Percentiles rank a stretch among this genome's conserved stretches.
phyloP scores from a whole-genome alignment of 1,140 invertebrate genomes.

The Heliconius hewitsoni region DNA sequence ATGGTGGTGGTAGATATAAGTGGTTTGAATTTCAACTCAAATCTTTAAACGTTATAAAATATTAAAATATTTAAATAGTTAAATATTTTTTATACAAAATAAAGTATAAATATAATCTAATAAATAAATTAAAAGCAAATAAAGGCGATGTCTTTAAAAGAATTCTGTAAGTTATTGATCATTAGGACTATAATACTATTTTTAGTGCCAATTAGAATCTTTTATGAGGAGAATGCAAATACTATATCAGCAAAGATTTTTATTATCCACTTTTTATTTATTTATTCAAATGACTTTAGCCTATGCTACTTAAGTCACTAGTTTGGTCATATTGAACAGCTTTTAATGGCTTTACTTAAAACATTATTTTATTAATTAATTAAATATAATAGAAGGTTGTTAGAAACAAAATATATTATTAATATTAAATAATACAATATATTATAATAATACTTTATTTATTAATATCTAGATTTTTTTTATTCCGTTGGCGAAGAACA shows the following conservation, averaged over 20 bases:
- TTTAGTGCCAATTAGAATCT: conserved; percentile 1
- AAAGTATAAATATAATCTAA: background rate
- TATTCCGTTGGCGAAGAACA: no score
- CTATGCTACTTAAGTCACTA: background rate
- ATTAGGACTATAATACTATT: background rate
- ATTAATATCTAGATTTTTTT: no score
- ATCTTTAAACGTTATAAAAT: no score
- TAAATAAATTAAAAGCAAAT: conserved; percentile 4
- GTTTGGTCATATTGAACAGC: background rate
- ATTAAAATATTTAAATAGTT: no score
- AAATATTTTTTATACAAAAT: background rate
- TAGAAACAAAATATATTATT: no score
- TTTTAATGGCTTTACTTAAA: background rate
- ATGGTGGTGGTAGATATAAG: no score
- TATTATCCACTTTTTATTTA: background rate
- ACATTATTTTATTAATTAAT: background rate
- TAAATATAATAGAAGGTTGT: background rate
- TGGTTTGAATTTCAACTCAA: no score
- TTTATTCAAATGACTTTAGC: background rate
- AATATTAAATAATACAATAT: background rate
- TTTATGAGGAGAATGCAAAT: background rate
- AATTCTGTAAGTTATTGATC: background rate
- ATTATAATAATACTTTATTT: background rate
- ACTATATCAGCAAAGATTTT: background rate
- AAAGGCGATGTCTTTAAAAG: background rate